These are phyloP conservation scores for Tribolium madens DNA, from an alignment of 1,140 invertebrate species.

Conservation along the genomic window DNA sequence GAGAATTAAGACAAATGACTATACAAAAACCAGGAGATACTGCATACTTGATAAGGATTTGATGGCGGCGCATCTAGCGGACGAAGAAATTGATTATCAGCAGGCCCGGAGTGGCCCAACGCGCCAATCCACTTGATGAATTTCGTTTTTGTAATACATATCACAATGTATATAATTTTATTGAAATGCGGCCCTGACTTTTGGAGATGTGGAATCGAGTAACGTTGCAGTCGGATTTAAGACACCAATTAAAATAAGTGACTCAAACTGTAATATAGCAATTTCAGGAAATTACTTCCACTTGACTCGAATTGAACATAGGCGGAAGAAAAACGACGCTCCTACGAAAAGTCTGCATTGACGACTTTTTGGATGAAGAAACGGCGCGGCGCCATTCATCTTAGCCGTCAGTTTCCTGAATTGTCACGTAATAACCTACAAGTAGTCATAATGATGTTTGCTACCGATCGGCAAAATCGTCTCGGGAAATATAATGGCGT, in stretches of 20 bases:
- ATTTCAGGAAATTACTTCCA: slow-evolving; percentile 36
- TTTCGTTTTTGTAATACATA: no score
- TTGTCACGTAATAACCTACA: slow-evolving; percentile 41
- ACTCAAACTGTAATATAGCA: slow-evolving; percentile 39
- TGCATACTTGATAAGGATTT: slow-evolving; percentile 57
- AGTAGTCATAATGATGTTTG: slow-evolving; percentile 43
- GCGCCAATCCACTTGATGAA: not conserved
- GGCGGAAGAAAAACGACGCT: slow-evolving; percentile 30
- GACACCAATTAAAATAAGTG: slow-evolving; percentile 38
- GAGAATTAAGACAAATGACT: slow-evolving; percentile 56
- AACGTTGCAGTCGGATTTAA: slow-evolving; percentile 24
- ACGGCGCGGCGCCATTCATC: slow-evolving; percentile 29
- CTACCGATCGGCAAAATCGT: slow-evolving; percentile 37
- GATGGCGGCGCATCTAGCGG: slow-evolving; percentile 48
- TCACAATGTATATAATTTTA: no score
- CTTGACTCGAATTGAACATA: slow-evolving; percentile 25
- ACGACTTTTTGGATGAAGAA: slow-evolving; percentile 33
- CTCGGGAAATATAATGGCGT: slow-evolving; percentile 46
- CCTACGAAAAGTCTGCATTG: slow-evolving; percentile 23
- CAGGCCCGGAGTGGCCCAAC: not conserved
- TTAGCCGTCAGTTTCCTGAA: slow-evolving; percentile 38
- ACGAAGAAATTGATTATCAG: slow-evolving; percentile 48
- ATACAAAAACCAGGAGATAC: slow-evolving; percentile 55
- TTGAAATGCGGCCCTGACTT: no score
- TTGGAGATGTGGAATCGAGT: no score